Percentiles rank a stretch among this genome's conserved stretches.
Evolutionary conservation across 2,113 vertebrate species (phyloP).

Genomic region (Grammomys surdaster): DNA sequence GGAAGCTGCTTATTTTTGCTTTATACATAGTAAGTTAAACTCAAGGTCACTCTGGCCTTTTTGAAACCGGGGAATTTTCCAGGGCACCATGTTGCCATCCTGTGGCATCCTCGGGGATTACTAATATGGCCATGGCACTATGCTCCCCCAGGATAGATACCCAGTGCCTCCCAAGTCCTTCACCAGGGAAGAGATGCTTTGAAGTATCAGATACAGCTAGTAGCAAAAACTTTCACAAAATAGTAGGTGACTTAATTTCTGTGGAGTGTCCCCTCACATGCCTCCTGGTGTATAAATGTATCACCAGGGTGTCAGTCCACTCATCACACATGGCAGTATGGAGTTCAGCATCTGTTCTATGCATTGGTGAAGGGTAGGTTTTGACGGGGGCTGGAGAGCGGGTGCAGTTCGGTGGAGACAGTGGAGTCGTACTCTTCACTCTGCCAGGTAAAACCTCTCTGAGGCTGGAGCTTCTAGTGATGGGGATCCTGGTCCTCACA

Average conservation of each 20-base stretch:
- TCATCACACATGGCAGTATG: too few relatives aligned
- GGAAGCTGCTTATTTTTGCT: neutral
- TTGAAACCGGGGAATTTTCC: neutral
- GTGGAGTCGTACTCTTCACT: neutral
- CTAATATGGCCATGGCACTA: too few relatives aligned
- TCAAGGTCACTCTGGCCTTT: neutral
- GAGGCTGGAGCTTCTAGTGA: neutral
- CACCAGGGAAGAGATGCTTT: neutral
- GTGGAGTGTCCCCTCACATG: neutral
- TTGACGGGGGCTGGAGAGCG: neutral
- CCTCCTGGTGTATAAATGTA: neutral
- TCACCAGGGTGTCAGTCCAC: neutral
- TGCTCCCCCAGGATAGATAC: neutral
- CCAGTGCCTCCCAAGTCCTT: neutral
- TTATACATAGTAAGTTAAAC: neutral
- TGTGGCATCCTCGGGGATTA: neutral
- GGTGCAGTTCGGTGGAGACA: neutral
- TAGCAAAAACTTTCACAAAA: constrained; percentile 1
- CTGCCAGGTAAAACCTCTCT: neutral
- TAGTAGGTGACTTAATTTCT: neutral
- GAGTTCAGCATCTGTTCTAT: neutral
- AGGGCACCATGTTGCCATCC: neutral
- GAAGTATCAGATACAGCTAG: neutral
- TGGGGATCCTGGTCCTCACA: neutral
- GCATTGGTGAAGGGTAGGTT: neutral